These are phyloP conservation scores for Anarhynchus alexandrinus DNA, from an alignment of 2,113 vertebrate genomes.

Conservation along the genomic window DNA sequence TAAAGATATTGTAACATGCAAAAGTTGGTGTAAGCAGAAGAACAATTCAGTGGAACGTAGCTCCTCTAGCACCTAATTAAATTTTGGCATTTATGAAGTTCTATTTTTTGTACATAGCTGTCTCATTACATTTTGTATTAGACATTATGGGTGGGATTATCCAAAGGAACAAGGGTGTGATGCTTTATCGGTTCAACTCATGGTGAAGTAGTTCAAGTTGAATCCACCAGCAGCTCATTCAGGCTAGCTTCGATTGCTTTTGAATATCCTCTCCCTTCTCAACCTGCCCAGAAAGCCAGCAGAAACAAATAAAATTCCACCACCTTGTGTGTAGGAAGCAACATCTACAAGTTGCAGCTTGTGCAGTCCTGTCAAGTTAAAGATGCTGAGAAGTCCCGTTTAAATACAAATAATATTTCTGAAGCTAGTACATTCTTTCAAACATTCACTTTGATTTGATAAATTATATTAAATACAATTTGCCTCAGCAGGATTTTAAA, in stretches of 20 bases:
- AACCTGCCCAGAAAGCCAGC: neutral
- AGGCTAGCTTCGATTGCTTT: neutral
- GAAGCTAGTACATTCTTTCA: neutral
- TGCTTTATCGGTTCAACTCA: neutral
- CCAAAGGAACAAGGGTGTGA: neutral
- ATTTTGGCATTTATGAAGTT: neutral
- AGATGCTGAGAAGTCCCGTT: neutral
- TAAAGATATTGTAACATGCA: neutral
- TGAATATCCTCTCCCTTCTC: neutral
- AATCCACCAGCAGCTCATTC: neutral
- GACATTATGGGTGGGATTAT: neutral
- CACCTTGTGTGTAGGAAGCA: neutral
- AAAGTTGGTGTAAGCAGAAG: neutral
- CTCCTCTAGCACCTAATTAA: neutral
- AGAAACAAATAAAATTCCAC: neutral
- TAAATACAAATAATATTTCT: neutral
- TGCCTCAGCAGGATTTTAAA: neutral
- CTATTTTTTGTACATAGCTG: neutral
- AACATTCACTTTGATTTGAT: neutral
- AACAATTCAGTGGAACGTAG: neutral
- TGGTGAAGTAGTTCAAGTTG: neutral
- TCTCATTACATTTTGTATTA: neutral
- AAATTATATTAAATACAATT: neutral
- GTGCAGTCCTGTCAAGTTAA: neutral
- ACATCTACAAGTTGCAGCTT: neutral